Conservation (phyloP, 2,888 invertebrate species). For the Phortica okadai region DNA sequence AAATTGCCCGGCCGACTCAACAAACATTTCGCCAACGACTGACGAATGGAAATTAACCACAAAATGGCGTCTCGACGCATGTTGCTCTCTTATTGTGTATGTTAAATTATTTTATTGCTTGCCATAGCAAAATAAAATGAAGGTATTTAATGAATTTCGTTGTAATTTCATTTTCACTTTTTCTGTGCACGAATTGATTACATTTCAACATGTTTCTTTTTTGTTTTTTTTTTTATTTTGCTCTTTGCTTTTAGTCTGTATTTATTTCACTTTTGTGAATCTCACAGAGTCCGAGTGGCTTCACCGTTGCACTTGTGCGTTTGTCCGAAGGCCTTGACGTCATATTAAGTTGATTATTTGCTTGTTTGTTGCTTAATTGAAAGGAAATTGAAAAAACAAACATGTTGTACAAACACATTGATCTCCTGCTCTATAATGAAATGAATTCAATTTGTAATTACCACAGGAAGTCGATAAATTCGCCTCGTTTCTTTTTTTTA, state of each 20-base stretch:
- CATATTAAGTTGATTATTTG: neutral
- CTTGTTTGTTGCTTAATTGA: conserved; percentile 72
- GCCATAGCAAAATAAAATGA: conserved; percentile 25
- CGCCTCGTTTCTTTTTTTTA: too few species aligned
- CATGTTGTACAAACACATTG: conserved; percentile 66
- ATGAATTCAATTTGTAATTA: too few species aligned
- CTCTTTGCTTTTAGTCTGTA: conserved; percentile 27
- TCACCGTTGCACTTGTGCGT: neutral
- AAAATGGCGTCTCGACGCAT: conserved; percentile 53
- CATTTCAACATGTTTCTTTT: conserved; percentile 49
- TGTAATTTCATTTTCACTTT: conserved; percentile 56
- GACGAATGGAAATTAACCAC: conserved; percentile 59
- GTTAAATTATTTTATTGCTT: conserved; percentile 27
- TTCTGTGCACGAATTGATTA: conserved; percentile 47
- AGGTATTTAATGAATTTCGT: conserved; percentile 61
- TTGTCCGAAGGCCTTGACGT: neutral
- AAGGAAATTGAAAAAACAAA: conserved; percentile 70
- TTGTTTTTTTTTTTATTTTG: conserved; percentile 56
- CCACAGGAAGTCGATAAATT: too few species aligned
- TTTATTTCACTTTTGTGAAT: neutral
- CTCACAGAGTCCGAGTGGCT: neutral
- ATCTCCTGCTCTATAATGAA: conserved; percentile 39
- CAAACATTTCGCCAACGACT: conserved; percentile 24
- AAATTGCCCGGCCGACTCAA: neutral
- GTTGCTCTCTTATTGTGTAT: conserved; percentile 43